Conservation (phyloP, 1,140 invertebrate species). For the Contarinia nasturtii region DNA sequence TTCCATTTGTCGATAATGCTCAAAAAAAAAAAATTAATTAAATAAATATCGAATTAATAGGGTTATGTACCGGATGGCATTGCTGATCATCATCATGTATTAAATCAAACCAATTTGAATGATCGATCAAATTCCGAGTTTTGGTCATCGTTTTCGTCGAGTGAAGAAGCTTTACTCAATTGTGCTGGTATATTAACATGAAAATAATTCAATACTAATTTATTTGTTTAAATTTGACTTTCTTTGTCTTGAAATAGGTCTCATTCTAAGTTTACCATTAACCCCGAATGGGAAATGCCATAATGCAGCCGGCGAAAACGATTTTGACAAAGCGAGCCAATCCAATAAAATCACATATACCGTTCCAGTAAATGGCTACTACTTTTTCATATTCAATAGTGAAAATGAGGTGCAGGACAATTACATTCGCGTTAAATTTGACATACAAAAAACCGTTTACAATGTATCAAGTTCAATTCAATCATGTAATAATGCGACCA, state of each 20-base stretch:
- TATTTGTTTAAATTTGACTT: too few species aligned
- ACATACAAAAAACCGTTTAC: conserved; percentile 47
- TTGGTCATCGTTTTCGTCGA: conserved; percentile 59
- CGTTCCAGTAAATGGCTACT: conserved; percentile 52
- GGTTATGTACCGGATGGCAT: conserved; percentile 36
- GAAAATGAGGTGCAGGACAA: conserved; percentile 58
- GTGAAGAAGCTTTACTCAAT: conserved; percentile 50
- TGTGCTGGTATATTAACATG: conserved; percentile 42
- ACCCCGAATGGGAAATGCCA: conserved; percentile 37
- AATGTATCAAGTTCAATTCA: conserved; percentile 34
- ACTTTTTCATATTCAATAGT: conserved; percentile 65
- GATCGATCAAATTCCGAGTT: conserved; percentile 55
- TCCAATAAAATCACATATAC: conserved; percentile 43
- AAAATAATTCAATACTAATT: neutral
- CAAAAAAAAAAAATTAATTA: neutral
- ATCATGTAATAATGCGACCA: conserved; percentile 37
- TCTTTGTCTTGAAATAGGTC: too few species aligned
- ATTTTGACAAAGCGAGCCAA: conserved; percentile 27
- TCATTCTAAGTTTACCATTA: conserved; percentile 49
- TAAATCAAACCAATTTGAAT: conserved; percentile 39
- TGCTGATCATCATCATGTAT: conserved; percentile 34
- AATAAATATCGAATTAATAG: conserved; percentile 13
- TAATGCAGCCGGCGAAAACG: conserved; percentile 18
- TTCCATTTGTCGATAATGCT: too few species aligned
- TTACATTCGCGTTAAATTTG: conserved; percentile 42